Conservation (phyloP, 2,888 invertebrate species). For the Acleris laterana region DNA sequence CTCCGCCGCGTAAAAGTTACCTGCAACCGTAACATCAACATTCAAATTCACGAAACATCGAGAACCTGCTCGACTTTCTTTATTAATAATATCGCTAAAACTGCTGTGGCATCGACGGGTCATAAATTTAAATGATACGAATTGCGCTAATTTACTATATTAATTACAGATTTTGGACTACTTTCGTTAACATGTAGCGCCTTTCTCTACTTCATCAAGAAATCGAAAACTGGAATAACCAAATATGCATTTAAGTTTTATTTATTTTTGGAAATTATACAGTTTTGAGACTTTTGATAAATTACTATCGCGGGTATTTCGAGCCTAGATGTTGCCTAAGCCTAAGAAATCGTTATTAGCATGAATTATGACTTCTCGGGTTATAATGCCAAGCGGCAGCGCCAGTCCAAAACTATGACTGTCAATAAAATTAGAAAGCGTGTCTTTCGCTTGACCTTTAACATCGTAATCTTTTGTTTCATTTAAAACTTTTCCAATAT, state of each 20-base stretch:
- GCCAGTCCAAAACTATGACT: conserved; percentile 23
- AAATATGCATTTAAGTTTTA: background rate
- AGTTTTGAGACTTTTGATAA: background rate
- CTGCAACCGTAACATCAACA: conserved; percentile 62
- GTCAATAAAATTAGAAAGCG: conserved; percentile 37
- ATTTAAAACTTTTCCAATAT: conserved; percentile 33
- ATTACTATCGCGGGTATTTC: background rate
- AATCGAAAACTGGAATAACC: conserved; percentile 9
- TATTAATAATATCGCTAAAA: conserved; percentile 5
- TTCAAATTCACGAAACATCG: conserved; percentile 37
- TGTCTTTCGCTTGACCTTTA: conserved; percentile 33
- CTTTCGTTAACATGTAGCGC: conserved; percentile 24
- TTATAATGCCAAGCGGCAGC: conserved; percentile 21
- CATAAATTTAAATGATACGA: conserved; percentile 34
- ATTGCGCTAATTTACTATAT: conserved; percentile 14
- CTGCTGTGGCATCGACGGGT: background rate
- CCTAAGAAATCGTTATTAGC: conserved; percentile 10
- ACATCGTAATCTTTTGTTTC: conserved; percentile 36
- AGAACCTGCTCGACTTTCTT: conserved; percentile 17
- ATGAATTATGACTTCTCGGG: conserved; percentile 26
- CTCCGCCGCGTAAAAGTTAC: conserved; percentile 97
- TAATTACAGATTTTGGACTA: conserved; percentile 25
- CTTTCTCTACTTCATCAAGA: conserved; percentile 22
- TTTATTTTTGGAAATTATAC: background rate
- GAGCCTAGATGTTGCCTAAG: background rate